A percentile compares a stretch with the other conserved stretches of the same genome.
phyloP scores from a whole-genome alignment of 2,888 invertebrate species.

The Parnassius mnemosyne region DNA sequence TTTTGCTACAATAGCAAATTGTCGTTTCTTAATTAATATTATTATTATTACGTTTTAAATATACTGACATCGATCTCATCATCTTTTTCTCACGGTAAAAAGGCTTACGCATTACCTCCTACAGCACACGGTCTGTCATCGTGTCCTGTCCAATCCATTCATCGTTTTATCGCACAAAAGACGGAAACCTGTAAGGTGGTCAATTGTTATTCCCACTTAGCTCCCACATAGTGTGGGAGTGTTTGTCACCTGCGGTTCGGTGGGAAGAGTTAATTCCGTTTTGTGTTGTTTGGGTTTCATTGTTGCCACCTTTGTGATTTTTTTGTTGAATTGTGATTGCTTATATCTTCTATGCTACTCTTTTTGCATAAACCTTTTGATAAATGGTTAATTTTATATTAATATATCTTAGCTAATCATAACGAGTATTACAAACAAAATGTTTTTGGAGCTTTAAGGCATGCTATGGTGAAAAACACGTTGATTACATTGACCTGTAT shows the following conservation, averaged over 20 bases:
- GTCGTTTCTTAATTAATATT: too few relatives aligned
- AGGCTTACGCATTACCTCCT: slow-evolving; percentile 45
- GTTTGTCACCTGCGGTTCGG: slow-evolving; percentile 18
- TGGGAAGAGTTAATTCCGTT: slow-evolving; percentile 26
- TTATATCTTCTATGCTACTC: too few relatives aligned
- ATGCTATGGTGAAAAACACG: too few relatives aligned
- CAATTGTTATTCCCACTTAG: slow-evolving; percentile 20
- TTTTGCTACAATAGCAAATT: too few relatives aligned
- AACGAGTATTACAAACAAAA: too few relatives aligned
- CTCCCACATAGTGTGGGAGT: slow-evolving; percentile 25
- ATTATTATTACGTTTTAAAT: too few relatives aligned
- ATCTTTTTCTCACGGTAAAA: slow-evolving; percentile 45
- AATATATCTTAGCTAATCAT: too few relatives aligned
- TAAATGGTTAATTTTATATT: too few relatives aligned
- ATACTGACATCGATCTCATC: not conserved
- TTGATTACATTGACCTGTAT: too few relatives aligned
- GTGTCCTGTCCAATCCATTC: slow-evolving; percentile 35
- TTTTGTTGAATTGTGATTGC: too few relatives aligned
- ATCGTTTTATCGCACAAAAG: slow-evolving; percentile 31
- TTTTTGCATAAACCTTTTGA: too few relatives aligned
- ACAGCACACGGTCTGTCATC: slow-evolving; percentile 38
- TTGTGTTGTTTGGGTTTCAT: slow-evolving; percentile 1
- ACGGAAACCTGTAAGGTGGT: slow-evolving; percentile 31
- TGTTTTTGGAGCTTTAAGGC: too few relatives aligned
- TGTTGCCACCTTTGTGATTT: not conserved